Conservation (phyloP, 2,797 vertebrate genomes). For the Tapirus indicus region DNA sequence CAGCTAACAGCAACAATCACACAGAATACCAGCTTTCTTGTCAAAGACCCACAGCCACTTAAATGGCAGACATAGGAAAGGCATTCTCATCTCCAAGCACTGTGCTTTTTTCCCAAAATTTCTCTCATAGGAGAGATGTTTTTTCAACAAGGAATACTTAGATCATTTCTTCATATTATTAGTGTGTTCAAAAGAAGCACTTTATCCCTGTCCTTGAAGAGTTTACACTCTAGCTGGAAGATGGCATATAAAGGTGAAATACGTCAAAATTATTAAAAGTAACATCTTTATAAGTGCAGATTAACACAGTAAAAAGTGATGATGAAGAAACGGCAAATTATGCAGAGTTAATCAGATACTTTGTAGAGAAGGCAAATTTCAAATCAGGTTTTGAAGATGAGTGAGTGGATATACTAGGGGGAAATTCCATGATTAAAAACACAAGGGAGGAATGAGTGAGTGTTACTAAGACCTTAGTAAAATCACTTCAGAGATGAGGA, state of each 20-base stretch:
- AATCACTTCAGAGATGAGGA: background rate
- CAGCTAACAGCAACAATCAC: background rate
- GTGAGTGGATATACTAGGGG: background rate
- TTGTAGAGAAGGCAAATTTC: conserved; percentile 20
- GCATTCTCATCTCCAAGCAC: background rate
- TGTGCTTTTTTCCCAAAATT: background rate
- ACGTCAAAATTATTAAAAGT: background rate
- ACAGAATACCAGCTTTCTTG: background rate
- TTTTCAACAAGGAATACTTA: background rate
- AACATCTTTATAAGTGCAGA: background rate
- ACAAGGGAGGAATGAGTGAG: background rate
- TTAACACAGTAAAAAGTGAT: background rate
- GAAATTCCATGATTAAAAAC: background rate
- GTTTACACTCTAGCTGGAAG: background rate
- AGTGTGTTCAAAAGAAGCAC: background rate
- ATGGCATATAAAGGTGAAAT: background rate
- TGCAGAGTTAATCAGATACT: background rate
- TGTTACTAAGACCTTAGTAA: background rate
- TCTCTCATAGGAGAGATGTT: background rate
- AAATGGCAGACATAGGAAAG: background rate
- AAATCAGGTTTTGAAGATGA: background rate
- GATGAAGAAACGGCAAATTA: background rate
- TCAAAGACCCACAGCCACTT: background rate
- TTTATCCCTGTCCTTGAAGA: background rate
- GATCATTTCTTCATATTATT: background rate